Evolutionary conservation across 2,797 vertebrate genomes (phyloP), one percentile per base, ranked within the genome.

Genomic region (Orestias chungarensis): DNA sequence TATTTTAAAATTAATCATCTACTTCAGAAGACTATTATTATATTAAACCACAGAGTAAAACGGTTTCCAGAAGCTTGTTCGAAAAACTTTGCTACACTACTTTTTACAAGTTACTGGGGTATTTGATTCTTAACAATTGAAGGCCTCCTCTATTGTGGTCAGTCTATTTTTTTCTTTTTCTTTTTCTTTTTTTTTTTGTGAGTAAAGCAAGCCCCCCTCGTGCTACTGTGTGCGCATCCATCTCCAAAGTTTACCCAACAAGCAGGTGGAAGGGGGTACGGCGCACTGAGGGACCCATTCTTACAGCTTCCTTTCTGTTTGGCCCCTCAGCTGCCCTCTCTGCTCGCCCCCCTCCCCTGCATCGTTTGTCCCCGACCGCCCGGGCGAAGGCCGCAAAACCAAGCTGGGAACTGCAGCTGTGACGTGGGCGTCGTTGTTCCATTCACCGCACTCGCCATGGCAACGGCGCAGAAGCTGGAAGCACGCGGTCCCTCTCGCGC

Each of bases 391-490:
- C 86, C 81, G 88, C 91, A 92, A 93, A 82, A 92, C n/a, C 94
- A 94, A 91, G 94, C 94, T 91, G 92, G 91, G 91, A 90, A 91
- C 84, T 92, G 93, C 94, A 95, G 94, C 94, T 94, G 95, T 96
- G 95, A 95, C 96, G 95, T 95, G 93, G 93, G 95, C 94, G 94
- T 95, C 92, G 95, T 96, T 96, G 95, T 96, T 96, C 95, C 93
- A 93, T 95, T 94, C 94, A 95, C 90, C 93, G 94, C 78, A 67
- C 92, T 97, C 93, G 87, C 95, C 96, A 98, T 98, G 96, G 97
- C 95, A 98, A 98, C 97, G 94, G 94, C 90, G 89, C 95, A 94
- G 92, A 94, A 92, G 95, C 92, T 93, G 92, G 92, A 97, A 97
- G 96, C 96, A 97, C 95, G 95, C 95, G 55, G 79, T 80, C 74